These are phyloP conservation scores for Lichenostomus cassidix DNA, from an alignment of 2,113 vertebrate species.

Conservation along the genomic window DNA sequence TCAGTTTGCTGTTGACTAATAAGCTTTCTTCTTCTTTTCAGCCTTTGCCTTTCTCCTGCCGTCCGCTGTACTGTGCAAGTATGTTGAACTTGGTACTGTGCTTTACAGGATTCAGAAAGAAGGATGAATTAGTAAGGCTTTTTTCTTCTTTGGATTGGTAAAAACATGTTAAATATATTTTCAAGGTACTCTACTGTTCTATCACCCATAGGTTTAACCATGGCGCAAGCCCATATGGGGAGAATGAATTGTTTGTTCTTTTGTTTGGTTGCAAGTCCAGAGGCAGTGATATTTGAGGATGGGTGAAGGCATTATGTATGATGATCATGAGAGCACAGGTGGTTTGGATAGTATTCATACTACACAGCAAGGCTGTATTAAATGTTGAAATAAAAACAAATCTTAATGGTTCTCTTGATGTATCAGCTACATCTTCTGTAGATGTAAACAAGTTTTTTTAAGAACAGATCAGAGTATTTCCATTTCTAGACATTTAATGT, in stretches of 20 bases:
- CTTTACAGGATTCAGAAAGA: slow-evolving; percentile 95
- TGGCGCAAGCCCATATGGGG: rapidly evolving
- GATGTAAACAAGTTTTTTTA: background rate
- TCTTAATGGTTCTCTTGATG: background rate
- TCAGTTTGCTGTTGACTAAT: background rate
- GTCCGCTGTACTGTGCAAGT: slow-evolving; percentile 89
- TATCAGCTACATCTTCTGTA: background rate
- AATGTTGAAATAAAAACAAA: background rate
- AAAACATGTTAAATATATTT: background rate
- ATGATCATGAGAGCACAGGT: background rate
- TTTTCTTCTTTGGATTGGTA: background rate
- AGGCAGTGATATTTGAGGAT: background rate
- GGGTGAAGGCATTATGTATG: background rate
- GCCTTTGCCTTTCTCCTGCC: slow-evolving; percentile 90
- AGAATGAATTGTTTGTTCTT: background rate
- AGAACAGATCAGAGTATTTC: background rate
- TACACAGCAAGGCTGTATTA: background rate
- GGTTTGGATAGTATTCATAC: background rate
- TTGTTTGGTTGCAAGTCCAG: background rate
- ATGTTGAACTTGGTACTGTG: slow-evolving; percentile 94
- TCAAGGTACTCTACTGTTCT: background rate
- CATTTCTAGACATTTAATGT: background rate
- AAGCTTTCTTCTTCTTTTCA: slow-evolving; percentile 51
- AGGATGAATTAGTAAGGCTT: slow-evolving; percentile 93
- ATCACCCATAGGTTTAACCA: background rate